Evolutionary conservation across 2,888 invertebrate species (phyloP).

Genomic region (Polymixis lichenea): DNA sequence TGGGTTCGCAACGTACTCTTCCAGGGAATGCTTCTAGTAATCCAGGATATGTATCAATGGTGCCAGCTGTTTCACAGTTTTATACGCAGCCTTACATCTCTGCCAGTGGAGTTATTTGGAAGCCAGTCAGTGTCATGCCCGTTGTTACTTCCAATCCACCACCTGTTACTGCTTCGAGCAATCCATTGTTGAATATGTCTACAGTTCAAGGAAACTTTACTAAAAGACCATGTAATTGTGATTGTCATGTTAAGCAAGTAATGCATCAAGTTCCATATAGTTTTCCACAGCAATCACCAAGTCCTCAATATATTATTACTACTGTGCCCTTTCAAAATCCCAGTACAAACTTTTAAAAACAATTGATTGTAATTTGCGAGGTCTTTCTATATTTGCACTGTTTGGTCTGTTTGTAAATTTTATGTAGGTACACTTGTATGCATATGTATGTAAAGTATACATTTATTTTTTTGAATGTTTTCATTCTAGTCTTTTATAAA

Average conservation of each 20-base stretch:
- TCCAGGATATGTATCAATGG: slow-evolving; percentile 63
- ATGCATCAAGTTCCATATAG: slow-evolving; percentile 52
- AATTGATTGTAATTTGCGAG: background rate
- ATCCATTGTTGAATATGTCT: slow-evolving; percentile 44
- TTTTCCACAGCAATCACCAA: slow-evolving; percentile 58
- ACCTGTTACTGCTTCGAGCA: slow-evolving; percentile 49
- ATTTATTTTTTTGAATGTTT: slow-evolving; percentile 4
- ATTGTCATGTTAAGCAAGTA: slow-evolving; percentile 71
- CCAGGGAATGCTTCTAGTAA: slow-evolving; percentile 39
- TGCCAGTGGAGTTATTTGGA: slow-evolving; percentile 76
- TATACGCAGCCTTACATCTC: slow-evolving; percentile 72
- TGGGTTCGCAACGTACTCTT: slow-evolving; percentile 26
- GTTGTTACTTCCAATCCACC: slow-evolving; percentile 66
- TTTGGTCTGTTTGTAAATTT: background rate
- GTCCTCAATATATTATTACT: slow-evolving; percentile 76
- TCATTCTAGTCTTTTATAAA: slow-evolving; percentile 11
- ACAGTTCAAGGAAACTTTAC: slow-evolving; percentile 48
- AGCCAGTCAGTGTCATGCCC: slow-evolving; percentile 73
- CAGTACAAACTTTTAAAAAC: slow-evolving; percentile 38
- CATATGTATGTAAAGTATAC: no score
- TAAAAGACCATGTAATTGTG: slow-evolving; percentile 73
- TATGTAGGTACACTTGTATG: background rate
- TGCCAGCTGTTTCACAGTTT: slow-evolving; percentile 67
- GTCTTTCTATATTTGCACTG: background rate
- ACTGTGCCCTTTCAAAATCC: slow-evolving; percentile 71